Percentiles rank a stretch among this genome's conserved stretches.
phyloP scores from a whole-genome alignment of 2,113 vertebrate species.

The Cheirogaleus medius region DNA sequence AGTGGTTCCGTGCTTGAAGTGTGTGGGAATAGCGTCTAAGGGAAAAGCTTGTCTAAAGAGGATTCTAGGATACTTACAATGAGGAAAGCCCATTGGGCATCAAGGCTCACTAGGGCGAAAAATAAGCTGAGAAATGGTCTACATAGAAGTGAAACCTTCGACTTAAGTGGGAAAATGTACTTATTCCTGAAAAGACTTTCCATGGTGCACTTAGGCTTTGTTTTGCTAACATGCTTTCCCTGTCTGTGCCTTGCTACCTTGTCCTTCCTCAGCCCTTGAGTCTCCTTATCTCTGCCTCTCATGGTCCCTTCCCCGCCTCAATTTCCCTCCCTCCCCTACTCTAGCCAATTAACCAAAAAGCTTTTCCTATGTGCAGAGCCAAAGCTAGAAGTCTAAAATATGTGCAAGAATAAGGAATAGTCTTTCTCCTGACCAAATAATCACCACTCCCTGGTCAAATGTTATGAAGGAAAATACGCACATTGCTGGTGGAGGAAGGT shows the following conservation, averaged over 20 bases:
- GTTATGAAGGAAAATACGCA: neutral
- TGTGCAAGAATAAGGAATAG: neutral
- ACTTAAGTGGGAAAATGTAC: neutral
- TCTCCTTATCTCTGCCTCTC: neutral
- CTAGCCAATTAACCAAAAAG: neutral
- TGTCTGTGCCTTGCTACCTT: neutral
- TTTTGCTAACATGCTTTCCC: neutral
- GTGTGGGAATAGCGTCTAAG: neutral
- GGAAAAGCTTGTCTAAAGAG: neutral
- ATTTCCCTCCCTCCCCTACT: neutral
- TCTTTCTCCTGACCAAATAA: neutral
- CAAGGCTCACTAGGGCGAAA: neutral
- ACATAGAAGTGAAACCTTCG: neutral
- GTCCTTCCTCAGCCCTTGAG: neutral
- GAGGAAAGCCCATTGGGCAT: neutral
- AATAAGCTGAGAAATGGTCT: neutral
- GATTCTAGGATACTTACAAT: neutral
- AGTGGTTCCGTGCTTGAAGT: neutral
- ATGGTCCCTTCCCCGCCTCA: neutral
- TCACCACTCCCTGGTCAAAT: neutral
- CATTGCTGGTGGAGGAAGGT: neutral
- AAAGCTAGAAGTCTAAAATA: neutral
- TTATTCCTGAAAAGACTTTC: slow-evolving; percentile 10
- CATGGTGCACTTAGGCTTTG: neutral
- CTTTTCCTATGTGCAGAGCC: neutral